Conservation (phyloP, 1,140 invertebrate species). For the Proctacanthus coquilletti region DNA sequence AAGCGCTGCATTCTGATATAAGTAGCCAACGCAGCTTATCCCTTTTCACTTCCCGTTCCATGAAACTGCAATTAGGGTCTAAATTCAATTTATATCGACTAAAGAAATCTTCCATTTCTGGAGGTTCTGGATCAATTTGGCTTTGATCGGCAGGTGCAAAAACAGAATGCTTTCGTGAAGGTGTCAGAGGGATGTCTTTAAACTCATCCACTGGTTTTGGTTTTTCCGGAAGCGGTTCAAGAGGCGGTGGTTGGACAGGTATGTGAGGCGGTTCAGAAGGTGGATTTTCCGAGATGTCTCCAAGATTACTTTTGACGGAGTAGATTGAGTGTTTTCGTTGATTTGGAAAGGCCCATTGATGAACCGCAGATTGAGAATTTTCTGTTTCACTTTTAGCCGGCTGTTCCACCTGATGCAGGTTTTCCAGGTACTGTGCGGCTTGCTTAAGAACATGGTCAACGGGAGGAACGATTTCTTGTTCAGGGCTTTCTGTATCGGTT, state of each 20-base stretch:
- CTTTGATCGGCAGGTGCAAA: conserved; percentile 15
- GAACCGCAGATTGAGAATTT: too few species aligned
- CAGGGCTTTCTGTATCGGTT: conserved; percentile 5
- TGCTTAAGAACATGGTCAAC: conserved; percentile 24
- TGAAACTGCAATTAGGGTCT: conserved; percentile 30
- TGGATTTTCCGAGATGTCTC: too few species aligned
- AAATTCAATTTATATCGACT: conserved; percentile 29
- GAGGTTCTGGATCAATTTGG: too few species aligned
- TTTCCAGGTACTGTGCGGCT: conserved; percentile 24
- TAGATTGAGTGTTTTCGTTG: too few species aligned
- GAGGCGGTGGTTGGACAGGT: too few species aligned
- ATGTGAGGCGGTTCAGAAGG: too few species aligned
- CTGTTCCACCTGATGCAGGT: conserved; percentile 12
- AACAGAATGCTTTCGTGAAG: conserved; percentile 21
- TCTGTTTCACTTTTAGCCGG: too few species aligned
- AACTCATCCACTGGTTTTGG: too few species aligned
- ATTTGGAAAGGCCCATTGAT: too few species aligned
- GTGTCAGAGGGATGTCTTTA: too few species aligned
- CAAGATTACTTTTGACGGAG: too few species aligned
- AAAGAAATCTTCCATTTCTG: conserved; percentile 22
- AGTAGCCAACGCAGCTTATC: conserved; percentile 28
- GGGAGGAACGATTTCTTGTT: conserved; percentile 10
- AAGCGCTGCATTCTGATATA: conserved; percentile 29
- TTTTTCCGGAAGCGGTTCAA: too few species aligned
- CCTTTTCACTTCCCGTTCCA: conserved; percentile 29